Evolutionary conservation across 1,140 invertebrate species (phyloP).

Genomic region (Drosophila subobscura): DNA sequence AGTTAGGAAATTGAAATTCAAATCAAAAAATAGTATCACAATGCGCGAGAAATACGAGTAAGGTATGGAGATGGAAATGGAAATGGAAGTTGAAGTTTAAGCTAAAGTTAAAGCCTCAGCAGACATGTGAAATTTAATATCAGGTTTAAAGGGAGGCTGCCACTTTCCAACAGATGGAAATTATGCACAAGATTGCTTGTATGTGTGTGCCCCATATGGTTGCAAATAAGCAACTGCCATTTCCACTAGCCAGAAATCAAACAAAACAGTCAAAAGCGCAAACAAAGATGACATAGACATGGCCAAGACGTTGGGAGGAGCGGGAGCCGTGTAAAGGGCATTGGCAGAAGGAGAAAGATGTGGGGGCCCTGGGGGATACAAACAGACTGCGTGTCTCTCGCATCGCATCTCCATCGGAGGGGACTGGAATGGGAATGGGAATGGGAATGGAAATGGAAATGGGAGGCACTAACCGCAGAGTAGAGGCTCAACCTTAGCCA

Average conservation of each 20-base stretch:
- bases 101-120: slow-evolving; percentile 10
- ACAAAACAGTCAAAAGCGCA: slow-evolving; percentile 1
- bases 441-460: slow-evolving; percentile 3
- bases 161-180: slow-evolving; percentile 17
- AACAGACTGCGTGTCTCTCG: slow-evolving; percentile 35
- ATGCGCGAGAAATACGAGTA: too few species aligned
- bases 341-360: slow-evolving; percentile 13
- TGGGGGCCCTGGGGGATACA: neutral
- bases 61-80: slow-evolving; percentile 13
- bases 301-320: too few species aligned
- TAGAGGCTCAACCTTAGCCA: too few species aligned
- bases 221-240: too few species aligned
- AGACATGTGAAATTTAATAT: slow-evolving; percentile 7
- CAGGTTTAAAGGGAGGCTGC: neutral
- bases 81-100: neutral
- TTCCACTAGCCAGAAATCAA: slow-evolving; percentile 2
- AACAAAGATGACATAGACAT: slow-evolving; percentile 16
- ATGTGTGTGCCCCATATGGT: neutral
- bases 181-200: slow-evolving; percentile 12
- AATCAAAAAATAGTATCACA: slow-evolving; percentile 4
- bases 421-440: neutral
- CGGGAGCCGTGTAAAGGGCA: slow-evolving; percentile 16
- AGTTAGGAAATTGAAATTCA: slow-evolving; percentile 10
- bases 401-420: slow-evolving; percentile 7
- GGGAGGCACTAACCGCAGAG: slow-evolving; percentile 13